phyloP scores from a whole-genome alignment of 2,888 invertebrate genomes.

The Myopa tessellatipennis region DNA sequence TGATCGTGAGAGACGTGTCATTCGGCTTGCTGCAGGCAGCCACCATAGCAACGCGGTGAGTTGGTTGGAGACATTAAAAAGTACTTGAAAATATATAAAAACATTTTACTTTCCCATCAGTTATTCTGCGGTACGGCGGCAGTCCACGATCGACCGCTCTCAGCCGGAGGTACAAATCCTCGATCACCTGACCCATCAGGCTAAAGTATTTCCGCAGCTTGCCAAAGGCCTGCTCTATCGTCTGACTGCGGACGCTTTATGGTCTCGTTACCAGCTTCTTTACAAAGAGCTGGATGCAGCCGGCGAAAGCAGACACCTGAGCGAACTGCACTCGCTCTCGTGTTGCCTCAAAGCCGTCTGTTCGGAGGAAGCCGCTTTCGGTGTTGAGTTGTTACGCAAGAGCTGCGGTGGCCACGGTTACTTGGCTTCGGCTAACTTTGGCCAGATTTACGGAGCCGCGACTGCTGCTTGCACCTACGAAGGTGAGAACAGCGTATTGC shows the following conservation, averaged over 20 bases:
- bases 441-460: constrained; percentile 81
- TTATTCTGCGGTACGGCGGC: constrained; percentile 86
- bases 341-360: constrained; percentile 91
- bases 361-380: constrained; percentile 77
- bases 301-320: constrained; percentile 78
- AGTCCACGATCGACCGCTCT: constrained; percentile 83
- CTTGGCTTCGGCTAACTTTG: constrained; percentile 85
- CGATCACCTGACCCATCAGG: constrained; percentile 93
- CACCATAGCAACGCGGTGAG: constrained; percentile 87
- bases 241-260: constrained; percentile 80
- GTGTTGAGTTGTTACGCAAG: constrained; percentile 86
- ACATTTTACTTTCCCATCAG: constrained; percentile 44
- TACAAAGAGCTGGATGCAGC: constrained; percentile 79
- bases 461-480: constrained; percentile 94
- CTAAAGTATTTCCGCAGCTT: constrained; percentile 86
- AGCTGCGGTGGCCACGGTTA: constrained; percentile 97
- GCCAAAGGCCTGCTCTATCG: constrained; percentile 83
- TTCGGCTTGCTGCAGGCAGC: constrained; percentile 83
- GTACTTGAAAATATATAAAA: too few relatives aligned
- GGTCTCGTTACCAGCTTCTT: constrained; percentile 85
- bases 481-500: constrained; percentile 94
- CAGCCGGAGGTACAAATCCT: constrained; percentile 88
- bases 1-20: constrained; percentile 81
- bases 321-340: constrained; percentile 87
- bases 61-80: background rate